Evolutionary conservation across 2,888 invertebrate species (phyloP).

Genomic region (Pristionchus exspectatus): DNA sequence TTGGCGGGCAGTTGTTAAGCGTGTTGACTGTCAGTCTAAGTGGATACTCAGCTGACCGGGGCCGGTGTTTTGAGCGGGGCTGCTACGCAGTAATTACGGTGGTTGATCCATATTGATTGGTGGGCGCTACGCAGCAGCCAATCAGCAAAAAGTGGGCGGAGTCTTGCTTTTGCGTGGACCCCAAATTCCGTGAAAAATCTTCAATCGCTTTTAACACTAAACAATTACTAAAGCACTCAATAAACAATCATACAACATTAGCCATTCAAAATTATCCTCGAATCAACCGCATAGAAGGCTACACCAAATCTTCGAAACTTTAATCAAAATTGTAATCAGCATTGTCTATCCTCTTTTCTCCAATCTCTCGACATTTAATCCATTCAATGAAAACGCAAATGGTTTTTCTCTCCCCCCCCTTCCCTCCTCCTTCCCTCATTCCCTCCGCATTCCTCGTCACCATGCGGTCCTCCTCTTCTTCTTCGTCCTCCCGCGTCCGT

Average conservation of each 20-base stretch:
- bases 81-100: too few species aligned
- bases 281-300: background rate
- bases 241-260: background rate
- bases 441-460: background rate
- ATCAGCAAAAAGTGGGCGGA: too few species aligned
- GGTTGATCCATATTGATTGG: too few species aligned
- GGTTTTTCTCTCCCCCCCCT: background rate
- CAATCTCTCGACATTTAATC: background rate
- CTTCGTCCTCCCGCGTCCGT: background rate
- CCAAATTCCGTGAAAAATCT: too few species aligned
- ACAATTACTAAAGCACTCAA: background rate
- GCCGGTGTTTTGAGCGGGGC: too few species aligned
- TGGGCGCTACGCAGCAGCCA: too few species aligned
- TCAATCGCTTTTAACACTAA: background rate
- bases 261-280: background rate
- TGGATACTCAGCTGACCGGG: too few species aligned
- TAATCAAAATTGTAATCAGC: background rate
- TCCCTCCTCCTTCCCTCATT: constrained; percentile 28
- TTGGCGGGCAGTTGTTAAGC: too few species aligned
- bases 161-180: too few species aligned
- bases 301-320: background rate
- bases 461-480: background rate
- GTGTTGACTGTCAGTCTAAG: too few species aligned
- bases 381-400: background rate
- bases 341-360: background rate